These are phyloP conservation scores for Steatornis caripensis DNA, from an alignment of 2,113 vertebrate species.

Conservation along the genomic window DNA sequence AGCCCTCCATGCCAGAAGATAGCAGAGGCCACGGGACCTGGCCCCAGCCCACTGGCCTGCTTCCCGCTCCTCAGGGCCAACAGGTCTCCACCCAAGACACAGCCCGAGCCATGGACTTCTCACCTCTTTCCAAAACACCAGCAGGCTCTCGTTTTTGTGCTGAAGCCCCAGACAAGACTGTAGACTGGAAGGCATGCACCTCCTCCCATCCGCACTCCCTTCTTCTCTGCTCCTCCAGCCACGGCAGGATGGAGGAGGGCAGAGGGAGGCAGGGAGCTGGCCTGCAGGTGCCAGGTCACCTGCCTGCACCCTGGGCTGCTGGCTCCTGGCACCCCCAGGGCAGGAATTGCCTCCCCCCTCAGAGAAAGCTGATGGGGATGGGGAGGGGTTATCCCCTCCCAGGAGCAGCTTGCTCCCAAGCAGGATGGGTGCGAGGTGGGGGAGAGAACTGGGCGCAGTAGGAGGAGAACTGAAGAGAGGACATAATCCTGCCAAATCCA, in stretches of 20 bases:
- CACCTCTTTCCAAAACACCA: not conserved
- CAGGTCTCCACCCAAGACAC: slow-evolving; percentile 3
- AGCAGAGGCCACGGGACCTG: not conserved
- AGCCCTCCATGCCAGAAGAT: not conserved
- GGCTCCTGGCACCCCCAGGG: not conserved
- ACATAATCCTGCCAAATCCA: not conserved
- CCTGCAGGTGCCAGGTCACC: not conserved
- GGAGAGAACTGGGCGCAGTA: not conserved
- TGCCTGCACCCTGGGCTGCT: not conserved
- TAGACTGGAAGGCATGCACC: not conserved
- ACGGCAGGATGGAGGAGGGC: not conserved
- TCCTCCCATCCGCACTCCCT: not conserved
- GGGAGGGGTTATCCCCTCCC: not conserved
- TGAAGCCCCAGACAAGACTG: not conserved
- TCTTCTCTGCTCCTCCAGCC: not conserved
- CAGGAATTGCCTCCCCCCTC: not conserved
- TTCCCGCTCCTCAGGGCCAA: not conserved
- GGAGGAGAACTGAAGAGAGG: not conserved
- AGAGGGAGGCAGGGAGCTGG: not conserved
- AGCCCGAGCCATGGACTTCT: not conserved
- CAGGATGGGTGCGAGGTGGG: not conserved
- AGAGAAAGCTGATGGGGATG: not conserved
- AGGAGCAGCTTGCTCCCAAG: not conserved
- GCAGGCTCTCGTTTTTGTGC: not conserved
- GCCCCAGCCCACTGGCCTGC: not conserved